Base-by-base conservation (phyloP, 2,888 invertebrate genomes). In the Callyntrura guangdongensis region DNA sequence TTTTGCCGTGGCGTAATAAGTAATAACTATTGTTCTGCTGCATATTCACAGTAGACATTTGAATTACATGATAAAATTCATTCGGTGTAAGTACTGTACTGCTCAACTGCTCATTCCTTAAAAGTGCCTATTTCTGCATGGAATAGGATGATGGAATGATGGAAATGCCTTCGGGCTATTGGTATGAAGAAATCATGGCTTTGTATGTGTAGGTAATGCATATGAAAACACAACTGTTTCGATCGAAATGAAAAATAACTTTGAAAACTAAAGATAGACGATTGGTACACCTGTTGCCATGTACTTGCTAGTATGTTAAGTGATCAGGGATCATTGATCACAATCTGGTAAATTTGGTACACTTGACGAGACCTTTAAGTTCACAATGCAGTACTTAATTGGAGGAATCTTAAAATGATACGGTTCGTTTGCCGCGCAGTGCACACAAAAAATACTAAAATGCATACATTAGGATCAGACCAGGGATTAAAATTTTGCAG, bases 341-440 rank as follows among this genome's bases (percentile, higher is more conserved):
- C 27, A 67, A 67, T 27, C 67, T 67, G 14, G 12, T 67, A 67
- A 36, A 2, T 64, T 22, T 22, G 25, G 67, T 67, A 27, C 67
- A 67, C 67, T 27, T 27, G 67, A 17, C 67, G 1, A 67, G 14
- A 12, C 5, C 67, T 67, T 14, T 27, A 25, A 67, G 67, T 67
- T 12, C 25, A 67, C 27, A 14, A 9, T 27, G 67, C n/a, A 36
- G 36, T 36, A 36, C 36, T 36, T 36, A 67, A 67, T 67, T 67
- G 27, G 67, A 67, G 27, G 67, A 25, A 12, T 67, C 67, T 67
- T 67, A 67, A 67, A 67, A 67, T 67, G 67, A 27, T 27, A 67
- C 67, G 67, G 27, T 67, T 36, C 67, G 67, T 14, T 17, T 25
- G 12, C 67, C 14, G n/a, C 8, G 14, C 12, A 67, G 5, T 9